These are phyloP conservation scores for Rhagoletis pomonella DNA, from an alignment of 1,140 invertebrate species.

Conservation along the genomic window DNA sequence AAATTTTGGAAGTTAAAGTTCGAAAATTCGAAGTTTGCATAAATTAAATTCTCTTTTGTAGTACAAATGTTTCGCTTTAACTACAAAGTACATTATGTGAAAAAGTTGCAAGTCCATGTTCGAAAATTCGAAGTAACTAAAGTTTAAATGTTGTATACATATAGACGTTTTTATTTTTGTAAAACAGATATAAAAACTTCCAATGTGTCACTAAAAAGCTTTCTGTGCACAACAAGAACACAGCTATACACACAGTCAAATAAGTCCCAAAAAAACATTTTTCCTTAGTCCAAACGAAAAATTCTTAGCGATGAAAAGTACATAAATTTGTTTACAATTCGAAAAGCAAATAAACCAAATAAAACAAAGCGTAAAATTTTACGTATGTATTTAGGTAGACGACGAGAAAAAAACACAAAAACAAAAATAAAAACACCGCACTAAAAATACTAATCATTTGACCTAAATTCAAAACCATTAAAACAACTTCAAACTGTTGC, in stretches of 20 bases:
- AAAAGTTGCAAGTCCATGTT: neutral
- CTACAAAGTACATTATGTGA: neutral
- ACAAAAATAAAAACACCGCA: neutral
- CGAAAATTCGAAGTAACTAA: neutral
- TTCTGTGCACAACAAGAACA: neutral
- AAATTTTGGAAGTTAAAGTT: neutral
- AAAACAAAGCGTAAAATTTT: neutral
- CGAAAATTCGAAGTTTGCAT: neutral
- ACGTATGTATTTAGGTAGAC: neutral
- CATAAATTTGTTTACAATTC: neutral
- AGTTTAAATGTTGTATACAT: too few relatives aligned
- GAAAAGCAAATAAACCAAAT: conserved; percentile 24
- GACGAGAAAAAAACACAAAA: neutral
- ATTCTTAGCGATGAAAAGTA: neutral
- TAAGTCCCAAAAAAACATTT: too few relatives aligned
- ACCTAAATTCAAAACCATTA: conserved; percentile 15
- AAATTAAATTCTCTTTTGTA: neutral
- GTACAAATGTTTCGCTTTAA: too few relatives aligned
- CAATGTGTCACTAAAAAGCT: too few relatives aligned
- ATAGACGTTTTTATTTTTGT: too few relatives aligned
- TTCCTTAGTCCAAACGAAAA: neutral
- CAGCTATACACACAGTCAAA: too few relatives aligned
- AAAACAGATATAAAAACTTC: too few relatives aligned
- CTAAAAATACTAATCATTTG: conserved; percentile 38
- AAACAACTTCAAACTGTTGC: neutral